phyloP scores from a whole-genome alignment of 2,797 vertebrate genomes.

The Vespertilio murinus region DNA sequence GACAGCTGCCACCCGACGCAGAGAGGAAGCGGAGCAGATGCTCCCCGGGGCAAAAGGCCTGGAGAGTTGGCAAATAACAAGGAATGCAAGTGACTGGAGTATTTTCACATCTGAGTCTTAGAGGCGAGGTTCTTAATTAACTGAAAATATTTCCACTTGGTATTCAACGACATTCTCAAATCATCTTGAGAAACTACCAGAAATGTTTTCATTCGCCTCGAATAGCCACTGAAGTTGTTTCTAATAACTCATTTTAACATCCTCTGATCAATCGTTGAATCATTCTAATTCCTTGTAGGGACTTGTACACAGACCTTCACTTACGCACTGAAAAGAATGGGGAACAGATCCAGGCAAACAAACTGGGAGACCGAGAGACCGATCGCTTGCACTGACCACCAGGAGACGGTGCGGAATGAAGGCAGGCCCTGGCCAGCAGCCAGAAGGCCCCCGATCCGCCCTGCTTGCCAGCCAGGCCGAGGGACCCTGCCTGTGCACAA shows the following conservation, averaged over 20 bases:
- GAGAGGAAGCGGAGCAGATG: conserved; percentile 62
- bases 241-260: conserved; percentile 49
- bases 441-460: no score
- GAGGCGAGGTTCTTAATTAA: conserved; percentile 31
- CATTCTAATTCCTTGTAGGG: neutral
- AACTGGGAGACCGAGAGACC: no score
- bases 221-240: conserved; percentile 8
- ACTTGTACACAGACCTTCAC: neutral
- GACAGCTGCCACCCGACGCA: conserved; percentile 65
- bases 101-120: conserved; percentile 20
- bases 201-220: neutral
- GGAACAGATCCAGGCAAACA: neutral
- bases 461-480: no score
- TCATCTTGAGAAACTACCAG: conserved; percentile 35
- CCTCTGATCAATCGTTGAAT: neutral
- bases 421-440: no score
- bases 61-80: conserved; percentile 66
- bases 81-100: conserved; percentile 22
- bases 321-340: neutral
- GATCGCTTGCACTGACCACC: no score
- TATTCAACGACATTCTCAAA: conserved; percentile 53
- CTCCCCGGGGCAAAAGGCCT: conserved; percentile 38
- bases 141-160: conserved; percentile 57
- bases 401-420: no score
- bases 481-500: no score